Evolutionary conservation across 2,113 vertebrate species (phyloP).

Genomic region (Seriola quinqueradiata): DNA sequence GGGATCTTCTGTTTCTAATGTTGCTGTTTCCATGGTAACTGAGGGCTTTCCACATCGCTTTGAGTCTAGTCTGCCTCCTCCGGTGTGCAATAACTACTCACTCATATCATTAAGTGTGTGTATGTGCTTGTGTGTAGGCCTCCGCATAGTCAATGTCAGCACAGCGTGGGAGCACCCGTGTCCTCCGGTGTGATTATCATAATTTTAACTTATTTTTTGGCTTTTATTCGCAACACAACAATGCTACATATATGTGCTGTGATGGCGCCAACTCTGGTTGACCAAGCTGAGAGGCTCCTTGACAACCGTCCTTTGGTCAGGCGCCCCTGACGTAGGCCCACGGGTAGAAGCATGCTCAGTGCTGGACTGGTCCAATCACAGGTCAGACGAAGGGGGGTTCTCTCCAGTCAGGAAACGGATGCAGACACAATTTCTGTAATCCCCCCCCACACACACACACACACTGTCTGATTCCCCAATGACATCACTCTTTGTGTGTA

Average conservation of each 20-base stretch:
- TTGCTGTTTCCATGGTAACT: slow-evolving; percentile 75
- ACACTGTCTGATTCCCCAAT: slow-evolving; percentile 36
- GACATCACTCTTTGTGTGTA: slow-evolving; percentile 61
- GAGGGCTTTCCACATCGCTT: slow-evolving; percentile 60
- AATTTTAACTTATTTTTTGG: not conserved
- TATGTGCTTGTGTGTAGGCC: slow-evolving; percentile 10
- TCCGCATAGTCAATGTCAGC: not conserved
- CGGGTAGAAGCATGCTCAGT: slow-evolving; percentile 14
- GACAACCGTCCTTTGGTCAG: slow-evolving; percentile 44
- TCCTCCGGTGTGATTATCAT: not conserved
- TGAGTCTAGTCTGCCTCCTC: slow-evolving; percentile 39
- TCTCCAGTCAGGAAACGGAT: slow-evolving; percentile 24
- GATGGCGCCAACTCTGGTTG: not conserved
- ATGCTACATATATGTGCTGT: slow-evolving; percentile 24
- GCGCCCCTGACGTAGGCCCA: slow-evolving; percentile 28
- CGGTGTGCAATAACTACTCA: slow-evolving; percentile 40
- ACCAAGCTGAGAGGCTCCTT: slow-evolving; percentile 26
- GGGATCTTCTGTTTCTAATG: slow-evolving; percentile 71
- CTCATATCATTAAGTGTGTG: slow-evolving; percentile 25
- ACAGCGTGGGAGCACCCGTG: slow-evolving; percentile 27
- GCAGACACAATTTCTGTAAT: slow-evolving; percentile 26
- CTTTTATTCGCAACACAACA: slow-evolving; percentile 1
- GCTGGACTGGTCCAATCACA: slow-evolving; percentile 55
- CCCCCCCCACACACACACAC: not conserved
- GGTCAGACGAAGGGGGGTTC: slow-evolving; percentile 50